phyloP scores from a whole-genome alignment of 2,888 invertebrate species.

The Drosophila imparisetae region DNA sequence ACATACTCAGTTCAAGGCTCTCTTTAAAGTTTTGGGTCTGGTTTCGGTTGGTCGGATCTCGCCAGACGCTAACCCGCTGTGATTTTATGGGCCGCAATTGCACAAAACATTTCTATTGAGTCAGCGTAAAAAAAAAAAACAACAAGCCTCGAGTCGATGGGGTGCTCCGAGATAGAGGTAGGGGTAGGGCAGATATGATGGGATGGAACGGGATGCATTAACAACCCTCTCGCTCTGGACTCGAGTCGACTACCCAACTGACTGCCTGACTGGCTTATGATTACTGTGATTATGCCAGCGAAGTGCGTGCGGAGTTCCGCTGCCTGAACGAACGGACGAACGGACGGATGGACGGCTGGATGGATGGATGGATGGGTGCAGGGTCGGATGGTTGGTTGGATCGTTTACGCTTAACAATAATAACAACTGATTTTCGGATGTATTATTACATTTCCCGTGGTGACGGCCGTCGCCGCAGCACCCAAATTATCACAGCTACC shows the following conservation, averaged over 20 bases:
- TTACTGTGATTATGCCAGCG: slow-evolving; percentile 71
- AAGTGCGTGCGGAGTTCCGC: slow-evolving; percentile 58
- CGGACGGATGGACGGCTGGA: slow-evolving; percentile 7
- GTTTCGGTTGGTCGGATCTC: slow-evolving; percentile 47
- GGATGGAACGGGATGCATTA: slow-evolving; percentile 19
- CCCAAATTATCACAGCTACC: slow-evolving; percentile 80
- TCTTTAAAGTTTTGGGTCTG: slow-evolving; percentile 5
- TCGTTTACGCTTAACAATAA: slow-evolving; percentile 79
- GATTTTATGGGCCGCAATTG: slow-evolving; percentile 84
- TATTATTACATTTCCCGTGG: slow-evolving; percentile 79
- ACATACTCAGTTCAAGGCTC: slow-evolving; percentile 6
- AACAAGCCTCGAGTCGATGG: slow-evolving; percentile 40
- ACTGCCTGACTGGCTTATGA: slow-evolving; percentile 62
- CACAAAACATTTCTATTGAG: slow-evolving; percentile 79
- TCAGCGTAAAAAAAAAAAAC: slow-evolving; percentile 74
- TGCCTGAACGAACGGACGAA: slow-evolving; percentile 13
- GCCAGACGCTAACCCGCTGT: slow-evolving; percentile 81
- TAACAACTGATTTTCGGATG: slow-evolving; percentile 81
- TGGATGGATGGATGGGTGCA: slow-evolving; percentile 21
- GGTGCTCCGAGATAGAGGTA: slow-evolving; percentile 33
- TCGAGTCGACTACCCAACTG: slow-evolving; percentile 18
- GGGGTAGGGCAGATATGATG: slow-evolving; percentile 5
- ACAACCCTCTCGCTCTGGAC: slow-evolving; percentile 48
- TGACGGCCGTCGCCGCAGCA: slow-evolving; percentile 60
- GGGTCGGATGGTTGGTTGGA: slow-evolving; percentile 32